Evolutionary conservation across 30 jellyfish, hydroid and myxozoan species (phyloP), one percentile per base, ranked within the genome.

Genomic region (Aurelia sp.): DNA sequence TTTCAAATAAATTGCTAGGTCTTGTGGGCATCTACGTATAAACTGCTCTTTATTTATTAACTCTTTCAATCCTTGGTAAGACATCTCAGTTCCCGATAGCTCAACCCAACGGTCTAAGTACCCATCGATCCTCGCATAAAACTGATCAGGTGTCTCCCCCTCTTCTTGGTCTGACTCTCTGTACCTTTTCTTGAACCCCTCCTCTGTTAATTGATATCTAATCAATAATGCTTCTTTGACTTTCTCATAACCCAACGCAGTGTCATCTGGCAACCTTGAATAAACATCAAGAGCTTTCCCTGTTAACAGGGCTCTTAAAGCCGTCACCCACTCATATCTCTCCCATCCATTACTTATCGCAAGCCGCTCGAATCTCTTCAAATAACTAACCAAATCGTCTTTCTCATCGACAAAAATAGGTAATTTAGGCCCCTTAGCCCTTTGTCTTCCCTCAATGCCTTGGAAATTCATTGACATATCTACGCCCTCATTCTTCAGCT

Each of bases 281-380:
- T 78, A 60, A 17, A 37, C 83, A 60, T 78, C 89, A 5, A 78
- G 85, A 22, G 89, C 89, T 64, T 7, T 48, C 58, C 91, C 91
- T 23, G 91, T 48, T 48, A 81, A 66, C 22, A 81, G 50, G 64
- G 76, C 86, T 61, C 91, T 81, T 51, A 81, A 68, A 33, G 73
- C 65, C 11, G 91, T 65, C 27, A 76, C 91, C 91, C 85, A 64
- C 57, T 68, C 91, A 64, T 17, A 11, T 57, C 74, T 71, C 78
- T 69, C 79, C 92, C 86, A 82, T 23, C 73, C 78, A 55, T 52
- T 71, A 68, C 62, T 82, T 35, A 27, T 82, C 66, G 92, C 86
- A 82, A 82, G 68, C 78, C 92, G 16, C 87, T 82, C 89, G 20
- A 82, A 67, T 71, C 92, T 82, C 72, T 68, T 75, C 87, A 71